Evolutionary conservation across 2,888 invertebrate genomes (phyloP), one percentile per base, ranked within the genome.

Genomic region (Eupithecia insigniata): DNA sequence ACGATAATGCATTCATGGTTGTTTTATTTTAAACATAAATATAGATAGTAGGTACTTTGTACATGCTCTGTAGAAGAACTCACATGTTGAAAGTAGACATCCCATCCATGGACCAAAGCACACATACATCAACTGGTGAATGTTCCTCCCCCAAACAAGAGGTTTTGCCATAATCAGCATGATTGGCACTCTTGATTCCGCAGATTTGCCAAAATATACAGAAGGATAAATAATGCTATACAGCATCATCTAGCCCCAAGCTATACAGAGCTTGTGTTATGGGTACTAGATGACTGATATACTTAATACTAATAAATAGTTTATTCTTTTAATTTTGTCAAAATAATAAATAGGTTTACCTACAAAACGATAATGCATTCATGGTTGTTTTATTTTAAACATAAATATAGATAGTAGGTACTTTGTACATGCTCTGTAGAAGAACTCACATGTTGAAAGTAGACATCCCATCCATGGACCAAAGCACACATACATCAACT

Each of bases 351-450:
- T 30, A 60, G 30, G 18, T 60, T 18, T 28, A 18, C 28, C 28
- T 60, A 8, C 60, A 26, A 28, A 12, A 26, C 1, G 28, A 58
- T 16, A 26, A 12, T 26, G 1, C 26, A 55, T 28, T 60, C 55
- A 30, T 30, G 30, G 60, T 60, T 60, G 60, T 60, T 60, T 60
- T 5, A 60, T 60, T 60, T 30, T 2, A 60, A 26, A n/a, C n/a
- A n/a, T n/a, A n/a, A n/a, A n/a, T n/a, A n/a, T n/a, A n/a, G n/a
- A n/a, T n/a, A n/a, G n/a, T n/a, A n/a, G n/a, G n/a, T n/a, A n/a
- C n/a, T n/a, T n/a, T n/a, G n/a, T 46, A n/a, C 22, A 3, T 22
- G 10, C 22, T 51, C 22, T 43, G 6, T 43, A 10, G 5, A 10
- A 51, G 22, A 3, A 51, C 12, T 51, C 51, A 46, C 46, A 26